Base-by-base conservation (phyloP, 64 coral and sea anemone species). In the Dendrophyllia cribrosa region DNA sequence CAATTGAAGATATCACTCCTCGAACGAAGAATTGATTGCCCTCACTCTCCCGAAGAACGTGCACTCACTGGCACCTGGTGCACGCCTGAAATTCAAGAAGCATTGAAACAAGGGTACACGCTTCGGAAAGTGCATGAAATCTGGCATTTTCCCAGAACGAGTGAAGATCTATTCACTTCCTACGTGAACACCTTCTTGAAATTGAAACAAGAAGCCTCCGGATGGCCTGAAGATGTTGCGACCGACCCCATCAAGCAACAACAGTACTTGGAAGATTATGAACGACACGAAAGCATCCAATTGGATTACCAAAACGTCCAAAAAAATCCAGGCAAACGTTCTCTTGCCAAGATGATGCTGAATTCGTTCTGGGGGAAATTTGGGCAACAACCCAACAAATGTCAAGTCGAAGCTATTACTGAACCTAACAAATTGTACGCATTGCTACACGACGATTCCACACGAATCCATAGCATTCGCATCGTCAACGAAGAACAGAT, bases 121-220 rank as follows among this genome's bases (percentile, higher is more conserved):
- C 0, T 91, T 0, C 0, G 34, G 6, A 9, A 47, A 11, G 6
- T 91, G 3, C 13, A 84, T 15, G 78, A 91, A 51, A 63, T 91
- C 1, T 90, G 88, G 88, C 88, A 90, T 71, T 90, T 90, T 51
- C 45, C 74, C 0, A 1, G 66, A 3, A 16, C 21, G 5, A 52
- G 44, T 1, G 0, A 48, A 9, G 16, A 80, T 1, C 51, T 90
- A 9, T 90, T 90, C n/a, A 0, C 9, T 4, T 5, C 16, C 7
- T 90, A 90, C 63, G 46, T 90, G 14, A 23, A 90, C 25, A 90
- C 58, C 5, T 90, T 78, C 47, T 21, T 90, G 19, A 90, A 90
- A 15, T 14, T 90, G 0, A 90, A 90, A 58, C 75, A 90, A 20
- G 75, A 90, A 52, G 59, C 56, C 0, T 22, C 15, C 7, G 76